Evolutionary conservation across 2,797 vertebrate genomes (phyloP).

Genomic region (Sebastes nivosus): DNA sequence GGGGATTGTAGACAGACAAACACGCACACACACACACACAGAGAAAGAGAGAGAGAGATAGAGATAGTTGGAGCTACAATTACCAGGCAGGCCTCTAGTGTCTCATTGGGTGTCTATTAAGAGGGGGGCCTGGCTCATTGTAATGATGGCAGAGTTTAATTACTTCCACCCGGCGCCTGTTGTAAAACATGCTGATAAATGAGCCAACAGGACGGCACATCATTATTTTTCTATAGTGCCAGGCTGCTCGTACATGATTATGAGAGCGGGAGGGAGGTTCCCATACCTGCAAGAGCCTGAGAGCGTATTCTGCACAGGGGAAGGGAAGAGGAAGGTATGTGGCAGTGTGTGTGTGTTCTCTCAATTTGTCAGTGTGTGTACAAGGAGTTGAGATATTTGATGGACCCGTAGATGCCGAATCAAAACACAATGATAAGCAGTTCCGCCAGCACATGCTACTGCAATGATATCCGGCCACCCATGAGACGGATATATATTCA

Average conservation of each 20-base stretch:
- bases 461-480: constrained; percentile 49
- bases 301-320: constrained; percentile 23
- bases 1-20: constrained; percentile 55
- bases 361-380: constrained; percentile 7
- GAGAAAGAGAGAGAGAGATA: constrained; percentile 28
- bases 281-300: constrained; percentile 74
- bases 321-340: constrained; percentile 30
- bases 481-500: constrained; percentile 43
- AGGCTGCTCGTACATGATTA: constrained; percentile 94
- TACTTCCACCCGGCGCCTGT: constrained; percentile 96
- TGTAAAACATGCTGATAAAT: constrained; percentile 99
- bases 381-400: constrained; percentile 37
- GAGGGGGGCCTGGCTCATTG: constrained; percentile 94
- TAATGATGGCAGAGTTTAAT: constrained; percentile 99
- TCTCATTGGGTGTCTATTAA: constrained; percentile 99
- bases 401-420: constrained; percentile 41
- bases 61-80: constrained; percentile 87
- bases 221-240: constrained; percentile 93
- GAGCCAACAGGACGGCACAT: constrained; percentile 95
- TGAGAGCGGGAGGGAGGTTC: constrained; percentile 83
- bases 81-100: constrained; percentile 95
- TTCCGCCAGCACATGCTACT: constrained; percentile 18
- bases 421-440: constrained; percentile 48
- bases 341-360: neutral
- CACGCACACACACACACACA: neutral